Evolutionary conservation across 2,888 invertebrate species (phyloP), one percentile per base, ranked within the genome.

Genomic region (Lymantria dispar): DNA sequence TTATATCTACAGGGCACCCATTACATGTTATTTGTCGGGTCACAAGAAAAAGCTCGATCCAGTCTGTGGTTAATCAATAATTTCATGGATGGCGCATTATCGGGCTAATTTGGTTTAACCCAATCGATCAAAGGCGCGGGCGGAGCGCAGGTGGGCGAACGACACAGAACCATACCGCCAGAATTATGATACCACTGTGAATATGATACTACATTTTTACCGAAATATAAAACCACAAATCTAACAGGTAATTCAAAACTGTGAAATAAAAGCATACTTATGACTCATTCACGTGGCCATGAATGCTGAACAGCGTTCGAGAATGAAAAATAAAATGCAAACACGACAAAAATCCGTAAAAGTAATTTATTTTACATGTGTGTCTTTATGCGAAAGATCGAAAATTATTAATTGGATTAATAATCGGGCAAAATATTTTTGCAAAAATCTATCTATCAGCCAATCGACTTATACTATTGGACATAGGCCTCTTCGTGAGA

Each of bases 61-160:
- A 8, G 13, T 14, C 13, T 14, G 40, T 40, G 14, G 64, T 66
- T 85, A 80, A 83, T 83, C 74, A 86, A 85, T 84, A 83, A 85
- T 85, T 80, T 73, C 68, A 68, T 69, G 71, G 76, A 76, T 61
- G 68, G 69, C 62, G 66, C 66, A 77, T 78, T 83, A 85, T 81
- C 77, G 68, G 71, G 68, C 73, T 82, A 80, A 83, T 81, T 83
- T 69, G 71, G 73, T 57, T 70, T 66, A 69, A 63, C 49, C 63
- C 78, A 74, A 83, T 83, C 85, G 79, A 83, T 81, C 83, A 83
- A 70, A 64, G 70, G 79, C 76, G 82, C 78, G 22, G 22, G 22
- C 33, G 9, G 50, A 50, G 77, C 80, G 86, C 85, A 83, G 83
- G 81, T 81, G 79, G 72, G 71, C 72, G 64, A 62, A 58, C 59